A percentile compares a stretch with the other conserved stretches of the same genome.
These are phyloP conservation scores for Triplophysa dalaica DNA, from an alignment of 2,113 vertebrate species.

Conservation along the genomic window DNA sequence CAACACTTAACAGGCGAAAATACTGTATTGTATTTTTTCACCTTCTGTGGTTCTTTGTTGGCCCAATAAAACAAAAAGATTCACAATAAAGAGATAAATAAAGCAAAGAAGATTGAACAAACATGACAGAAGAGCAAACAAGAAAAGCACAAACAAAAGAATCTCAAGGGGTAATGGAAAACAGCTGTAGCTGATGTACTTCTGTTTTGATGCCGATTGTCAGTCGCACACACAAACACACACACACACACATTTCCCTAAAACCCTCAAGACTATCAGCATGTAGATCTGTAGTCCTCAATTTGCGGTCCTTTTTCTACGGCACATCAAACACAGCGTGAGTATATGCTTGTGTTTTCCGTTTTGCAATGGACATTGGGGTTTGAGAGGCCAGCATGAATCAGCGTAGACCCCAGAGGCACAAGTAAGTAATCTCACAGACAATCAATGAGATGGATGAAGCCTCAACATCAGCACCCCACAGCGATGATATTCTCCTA, in stretches of 20 bases:
- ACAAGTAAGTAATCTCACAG: slow-evolving; percentile 39
- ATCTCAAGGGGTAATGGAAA: not conserved
- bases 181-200: not conserved
- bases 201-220: not conserved
- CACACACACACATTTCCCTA: not conserved
- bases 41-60: slow-evolving; percentile 15
- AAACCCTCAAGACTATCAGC: slow-evolving; percentile 13
- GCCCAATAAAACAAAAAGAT: slow-evolving; percentile 5
- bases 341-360: not conserved
- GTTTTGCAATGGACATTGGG: slow-evolving; percentile 11
- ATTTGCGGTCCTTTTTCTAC: not conserved
- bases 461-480: slow-evolving; percentile 21
- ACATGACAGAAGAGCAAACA: not conserved
- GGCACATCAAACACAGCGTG: slow-evolving; percentile 1
- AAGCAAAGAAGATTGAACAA: not conserved
- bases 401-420: slow-evolving; percentile 27
- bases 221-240: not conserved
- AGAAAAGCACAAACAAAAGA: not conserved
- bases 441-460: slow-evolving; percentile 41
- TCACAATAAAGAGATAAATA: slow-evolving; percentile 8
- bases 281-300: slow-evolving; percentile 36
- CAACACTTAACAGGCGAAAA: not conserved
- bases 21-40: slow-evolving; percentile 22
- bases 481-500: slow-evolving; percentile 1
- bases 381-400: slow-evolving; percentile 23